phyloP scores from a whole-genome alignment of 2,797 vertebrate species.

The Leucoraja ocellata region DNA sequence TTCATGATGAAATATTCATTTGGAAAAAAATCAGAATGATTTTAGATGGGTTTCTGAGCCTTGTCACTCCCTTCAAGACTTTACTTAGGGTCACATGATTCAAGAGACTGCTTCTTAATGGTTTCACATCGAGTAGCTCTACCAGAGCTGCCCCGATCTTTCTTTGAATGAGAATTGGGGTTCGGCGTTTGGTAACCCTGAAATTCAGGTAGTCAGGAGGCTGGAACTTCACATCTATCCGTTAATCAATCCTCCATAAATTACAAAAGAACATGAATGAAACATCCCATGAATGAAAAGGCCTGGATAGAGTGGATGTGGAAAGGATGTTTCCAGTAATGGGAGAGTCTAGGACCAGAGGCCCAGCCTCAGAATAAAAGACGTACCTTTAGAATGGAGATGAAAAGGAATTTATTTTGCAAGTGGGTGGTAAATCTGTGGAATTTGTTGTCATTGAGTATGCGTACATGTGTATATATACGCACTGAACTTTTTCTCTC shows the following conservation, averaged over 20 bases:
- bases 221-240: not conserved
- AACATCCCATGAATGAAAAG: not conserved
- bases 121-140: not conserved
- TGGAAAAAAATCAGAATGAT: not conserved
- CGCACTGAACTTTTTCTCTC: no score
- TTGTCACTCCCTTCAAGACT: not conserved
- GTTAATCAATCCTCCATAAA: not conserved
- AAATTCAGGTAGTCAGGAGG: not conserved
- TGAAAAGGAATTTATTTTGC: no score
- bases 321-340: no score
- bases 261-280: not conserved
- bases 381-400: no score
- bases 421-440: no score
- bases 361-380: no score
- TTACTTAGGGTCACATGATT: not conserved
- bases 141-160: not conserved
- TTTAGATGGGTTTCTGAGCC: not conserved
- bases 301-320: no score
- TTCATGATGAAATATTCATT: conserved; percentile 32
- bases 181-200: not conserved
- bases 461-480: no score
- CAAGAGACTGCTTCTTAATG: not conserved
- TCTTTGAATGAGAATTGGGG: not conserved
- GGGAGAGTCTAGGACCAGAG: no score
- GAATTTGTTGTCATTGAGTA: no score